phyloP scores from a whole-genome alignment of 2,113 vertebrate genomes.

The Narcine bancroftii region DNA sequence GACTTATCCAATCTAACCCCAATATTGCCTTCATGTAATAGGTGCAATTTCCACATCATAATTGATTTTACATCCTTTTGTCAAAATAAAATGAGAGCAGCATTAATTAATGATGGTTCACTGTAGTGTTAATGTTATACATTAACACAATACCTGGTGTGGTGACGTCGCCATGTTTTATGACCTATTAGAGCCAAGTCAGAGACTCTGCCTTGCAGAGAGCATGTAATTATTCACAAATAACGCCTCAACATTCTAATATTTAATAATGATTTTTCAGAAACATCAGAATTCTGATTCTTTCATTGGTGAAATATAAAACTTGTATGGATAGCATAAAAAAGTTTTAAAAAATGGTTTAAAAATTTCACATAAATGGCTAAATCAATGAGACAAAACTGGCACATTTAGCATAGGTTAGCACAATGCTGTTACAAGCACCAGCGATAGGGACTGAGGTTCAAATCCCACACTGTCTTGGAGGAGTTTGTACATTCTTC shows the following conservation, averaged over 20 bases:
- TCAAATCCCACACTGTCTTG: too few species aligned
- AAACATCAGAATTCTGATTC: neutral
- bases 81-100: neutral
- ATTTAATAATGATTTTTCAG: slow-evolving; percentile 2
- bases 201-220: neutral
- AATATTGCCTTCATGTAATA: too few species aligned
- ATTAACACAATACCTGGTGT: neutral
- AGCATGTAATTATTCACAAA: neutral
- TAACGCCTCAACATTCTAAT: neutral
- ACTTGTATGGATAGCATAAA: neutral
- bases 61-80: neutral
- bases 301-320: neutral
- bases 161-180: neutral
- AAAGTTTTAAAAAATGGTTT: neutral
- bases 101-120: neutral
- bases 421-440: too few species aligned
- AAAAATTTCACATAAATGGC: neutral
- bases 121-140: neutral
- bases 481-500: too few species aligned
- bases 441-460: too few species aligned
- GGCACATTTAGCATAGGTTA: too few species aligned
- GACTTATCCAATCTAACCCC: too few species aligned
- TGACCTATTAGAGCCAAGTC: neutral
- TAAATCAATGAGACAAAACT: neutral
- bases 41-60: neutral